phyloP scores from a whole-genome alignment of 2,797 vertebrate species.

The Melanotaenia maccullochi region DNA sequence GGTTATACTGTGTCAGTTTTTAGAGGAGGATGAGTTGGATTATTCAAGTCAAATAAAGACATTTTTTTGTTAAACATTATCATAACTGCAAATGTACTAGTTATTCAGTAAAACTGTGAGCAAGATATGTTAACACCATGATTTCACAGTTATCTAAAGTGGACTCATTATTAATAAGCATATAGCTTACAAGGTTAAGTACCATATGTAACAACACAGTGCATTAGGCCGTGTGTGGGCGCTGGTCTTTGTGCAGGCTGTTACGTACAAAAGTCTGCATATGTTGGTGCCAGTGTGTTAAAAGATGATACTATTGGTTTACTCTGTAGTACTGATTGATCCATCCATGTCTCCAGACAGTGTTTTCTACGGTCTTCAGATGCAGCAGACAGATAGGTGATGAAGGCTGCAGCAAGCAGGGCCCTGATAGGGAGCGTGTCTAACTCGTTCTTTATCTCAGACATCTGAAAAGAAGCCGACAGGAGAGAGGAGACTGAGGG shows the following conservation, averaged over 20 bases:
- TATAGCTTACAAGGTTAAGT: conserved; percentile 24
- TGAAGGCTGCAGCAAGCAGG: conserved; percentile 94
- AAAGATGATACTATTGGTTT: conserved; percentile 45
- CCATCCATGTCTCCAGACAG: conserved; percentile 92
- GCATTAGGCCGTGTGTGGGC: conserved; percentile 13
- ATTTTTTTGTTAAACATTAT: background rate
- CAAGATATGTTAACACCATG: background rate
- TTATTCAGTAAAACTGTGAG: conserved; percentile 1
- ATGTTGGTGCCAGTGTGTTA: conserved; percentile 18
- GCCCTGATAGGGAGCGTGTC: conserved; percentile 90
- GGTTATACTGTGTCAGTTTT: background rate
- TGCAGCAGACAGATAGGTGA: conserved; percentile 94
- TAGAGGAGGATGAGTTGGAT: background rate
- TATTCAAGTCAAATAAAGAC: too few species aligned
- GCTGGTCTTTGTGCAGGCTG: conserved; percentile 7
- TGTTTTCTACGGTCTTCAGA: conserved; percentile 89
- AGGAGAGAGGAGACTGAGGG: background rate
- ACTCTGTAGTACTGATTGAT: conserved; percentile 90
- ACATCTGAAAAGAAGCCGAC: conserved; percentile 81
- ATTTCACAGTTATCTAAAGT: background rate
- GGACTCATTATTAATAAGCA: background rate
- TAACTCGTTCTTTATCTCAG: conserved; percentile 92
- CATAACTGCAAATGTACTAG: background rate
- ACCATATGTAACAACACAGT: conserved; percentile 1
- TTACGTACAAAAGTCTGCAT: conserved; percentile 18